phyloP scores from a whole-genome alignment of 2,797 vertebrate species.

The Gobio occitaniae region DNA sequence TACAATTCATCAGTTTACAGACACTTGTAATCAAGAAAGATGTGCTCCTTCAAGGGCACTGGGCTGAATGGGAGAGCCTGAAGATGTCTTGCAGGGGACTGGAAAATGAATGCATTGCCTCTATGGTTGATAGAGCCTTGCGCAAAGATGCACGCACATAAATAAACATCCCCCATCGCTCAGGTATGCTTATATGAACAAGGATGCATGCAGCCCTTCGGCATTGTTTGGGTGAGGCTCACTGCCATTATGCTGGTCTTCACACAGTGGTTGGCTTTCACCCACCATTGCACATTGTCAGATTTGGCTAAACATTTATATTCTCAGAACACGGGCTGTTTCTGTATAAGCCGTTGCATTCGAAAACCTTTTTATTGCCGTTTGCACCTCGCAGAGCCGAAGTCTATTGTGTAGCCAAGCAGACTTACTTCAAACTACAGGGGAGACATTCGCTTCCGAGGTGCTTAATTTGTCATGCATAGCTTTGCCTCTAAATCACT shows the following conservation, averaged over 20 bases:
- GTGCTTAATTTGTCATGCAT: slow-evolving; percentile 55
- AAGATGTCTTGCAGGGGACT: slow-evolving; percentile 4
- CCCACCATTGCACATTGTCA: slow-evolving; percentile 32
- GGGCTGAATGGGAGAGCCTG: not conserved
- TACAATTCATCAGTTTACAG: slow-evolving; percentile 51
- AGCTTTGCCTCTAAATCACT: slow-evolving; percentile 58
- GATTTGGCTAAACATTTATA: slow-evolving; percentile 51
- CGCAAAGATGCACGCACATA: not conserved
- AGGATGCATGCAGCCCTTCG: slow-evolving; percentile 15
- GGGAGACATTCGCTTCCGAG: slow-evolving; percentile 45
- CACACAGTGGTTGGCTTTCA: slow-evolving; percentile 37
- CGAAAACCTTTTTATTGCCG: slow-evolving; percentile 28
- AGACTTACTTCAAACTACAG: slow-evolving; percentile 41
- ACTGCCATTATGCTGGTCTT: slow-evolving; percentile 1
- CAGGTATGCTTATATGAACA: slow-evolving; percentile 17
- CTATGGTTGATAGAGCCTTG: not conserved
- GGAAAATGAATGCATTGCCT: slow-evolving; percentile 18
- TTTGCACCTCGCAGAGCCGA: slow-evolving; percentile 17
- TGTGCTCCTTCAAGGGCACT: slow-evolving; percentile 28
- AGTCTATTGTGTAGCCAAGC: slow-evolving; percentile 48
- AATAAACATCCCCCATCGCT: not conserved
- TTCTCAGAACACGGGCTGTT: slow-evolving; percentile 31
- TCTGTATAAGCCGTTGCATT: not conserved
- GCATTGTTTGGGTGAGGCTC: slow-evolving; percentile 10
- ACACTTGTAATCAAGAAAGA: slow-evolving; percentile 55